These are phyloP conservation scores for Polymixis flavicincta DNA, from an alignment of 2,888 invertebrate genomes.

Conservation along the genomic window DNA sequence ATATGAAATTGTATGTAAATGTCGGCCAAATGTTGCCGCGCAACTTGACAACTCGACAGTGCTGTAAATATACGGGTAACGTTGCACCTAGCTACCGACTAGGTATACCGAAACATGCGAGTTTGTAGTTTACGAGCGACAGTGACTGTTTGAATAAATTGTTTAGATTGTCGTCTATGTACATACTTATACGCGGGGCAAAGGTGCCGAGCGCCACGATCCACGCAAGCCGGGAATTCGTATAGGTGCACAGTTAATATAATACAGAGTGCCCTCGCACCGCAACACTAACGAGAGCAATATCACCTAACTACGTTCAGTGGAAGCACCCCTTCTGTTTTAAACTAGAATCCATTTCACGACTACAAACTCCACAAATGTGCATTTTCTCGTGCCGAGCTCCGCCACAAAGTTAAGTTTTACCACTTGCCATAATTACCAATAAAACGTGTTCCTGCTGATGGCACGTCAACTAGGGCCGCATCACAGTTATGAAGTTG, in stretches of 20 bases:
- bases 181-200: conserved; percentile 67
- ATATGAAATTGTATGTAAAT: conserved; percentile 89
- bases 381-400: conserved; percentile 82
- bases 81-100: conserved; percentile 82
- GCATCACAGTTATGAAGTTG: conserved; percentile 84
- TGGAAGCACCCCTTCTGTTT: conserved; percentile 84
- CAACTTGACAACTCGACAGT: conserved; percentile 86
- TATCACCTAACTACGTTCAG: conserved; percentile 85
- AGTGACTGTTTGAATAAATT: conserved; percentile 82
- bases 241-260: conserved; percentile 65
- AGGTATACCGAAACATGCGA: conserved; percentile 83
- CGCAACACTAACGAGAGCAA: conserved; percentile 84
- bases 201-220: conserved; percentile 69
- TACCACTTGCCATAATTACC: conserved; percentile 86
- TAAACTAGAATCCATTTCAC: conserved; percentile 88
- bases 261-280: conserved; percentile 75
- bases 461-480: conserved; percentile 79
- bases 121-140: conserved; percentile 79
- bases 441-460: conserved; percentile 85
- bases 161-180: conserved; percentile 80
- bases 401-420: conserved; percentile 84
- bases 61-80: conserved; percentile 84
- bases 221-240: conserved; percentile 56
- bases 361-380: conserved; percentile 85
- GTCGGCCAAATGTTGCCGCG: conserved; percentile 83